Evolutionary conservation across 2,113 vertebrate genomes (phyloP).

Genomic region (Phyllostomus discolor): DNA sequence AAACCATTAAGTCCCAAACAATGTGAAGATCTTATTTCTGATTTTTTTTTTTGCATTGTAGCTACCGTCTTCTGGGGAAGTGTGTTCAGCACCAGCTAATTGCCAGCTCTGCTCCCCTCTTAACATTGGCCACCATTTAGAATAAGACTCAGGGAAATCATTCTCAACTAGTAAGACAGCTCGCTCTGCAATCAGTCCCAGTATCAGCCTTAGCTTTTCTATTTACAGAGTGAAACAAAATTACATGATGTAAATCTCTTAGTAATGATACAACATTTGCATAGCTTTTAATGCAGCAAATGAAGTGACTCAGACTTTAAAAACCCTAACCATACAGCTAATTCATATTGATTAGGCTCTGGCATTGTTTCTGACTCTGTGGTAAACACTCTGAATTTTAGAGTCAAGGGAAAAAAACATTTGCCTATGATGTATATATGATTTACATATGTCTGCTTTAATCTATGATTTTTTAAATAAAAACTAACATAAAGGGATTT

Average conservation of each 20-base stretch:
- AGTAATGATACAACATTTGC: not conserved
- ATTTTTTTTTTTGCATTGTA: not conserved
- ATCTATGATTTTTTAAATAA: not conserved
- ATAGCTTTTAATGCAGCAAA: slow-evolving; percentile 15
- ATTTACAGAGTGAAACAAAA: not conserved
- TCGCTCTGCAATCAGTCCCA: not conserved
- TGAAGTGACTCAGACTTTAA: not conserved
- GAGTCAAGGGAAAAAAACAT: not conserved
- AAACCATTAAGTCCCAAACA: slow-evolving; percentile 23
- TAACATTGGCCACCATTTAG: not conserved
- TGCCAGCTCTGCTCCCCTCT: not conserved
- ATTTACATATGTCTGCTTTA: not conserved
- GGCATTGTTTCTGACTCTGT: not conserved
- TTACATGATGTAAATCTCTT: not conserved
- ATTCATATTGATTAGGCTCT: not conserved
- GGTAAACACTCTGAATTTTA: not conserved
- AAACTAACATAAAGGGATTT: not conserved
- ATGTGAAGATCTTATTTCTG: not conserved
- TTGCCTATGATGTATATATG: not conserved
- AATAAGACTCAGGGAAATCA: not conserved
- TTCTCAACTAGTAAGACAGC: not conserved
- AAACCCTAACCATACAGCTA: not conserved
- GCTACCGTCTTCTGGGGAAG: not conserved
- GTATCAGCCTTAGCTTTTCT: not conserved
- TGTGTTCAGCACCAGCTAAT: not conserved